Percentiles rank a stretch among this genome's conserved stretches.
These are phyloP conservation scores for Rhinoraja longicauda DNA, from an alignment of 2,797 vertebrate species.

Conservation along the genomic window DNA sequence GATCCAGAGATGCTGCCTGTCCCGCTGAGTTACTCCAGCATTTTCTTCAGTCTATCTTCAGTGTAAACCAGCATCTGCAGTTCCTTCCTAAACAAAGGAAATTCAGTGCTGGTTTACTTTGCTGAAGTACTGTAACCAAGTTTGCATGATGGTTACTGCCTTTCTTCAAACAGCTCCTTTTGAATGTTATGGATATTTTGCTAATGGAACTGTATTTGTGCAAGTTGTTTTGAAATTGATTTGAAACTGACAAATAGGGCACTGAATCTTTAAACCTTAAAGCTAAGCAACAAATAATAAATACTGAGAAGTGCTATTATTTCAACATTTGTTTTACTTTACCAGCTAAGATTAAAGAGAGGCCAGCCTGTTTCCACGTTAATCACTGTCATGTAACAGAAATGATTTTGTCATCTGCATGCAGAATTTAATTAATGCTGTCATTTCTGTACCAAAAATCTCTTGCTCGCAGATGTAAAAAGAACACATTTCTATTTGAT, in stretches of 20 bases:
- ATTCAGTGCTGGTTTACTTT: neutral
- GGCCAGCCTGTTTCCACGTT: neutral
- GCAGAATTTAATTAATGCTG: constrained; percentile 2
- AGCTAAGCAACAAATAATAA: neutral
- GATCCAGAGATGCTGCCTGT: too few relatives aligned
- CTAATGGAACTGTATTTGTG: neutral
- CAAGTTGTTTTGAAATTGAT: neutral
- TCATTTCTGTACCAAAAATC: neutral
- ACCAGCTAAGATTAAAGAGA: neutral
- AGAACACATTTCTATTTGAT: neutral
- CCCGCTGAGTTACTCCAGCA: too few relatives aligned
- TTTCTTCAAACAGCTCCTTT: neutral
- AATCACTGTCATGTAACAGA: neutral
- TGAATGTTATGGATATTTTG: neutral
- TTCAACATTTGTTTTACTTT: neutral
- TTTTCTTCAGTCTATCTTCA: too few relatives aligned
- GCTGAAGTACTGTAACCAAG: neutral
- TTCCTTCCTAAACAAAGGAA: too few relatives aligned
- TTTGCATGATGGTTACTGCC: neutral
- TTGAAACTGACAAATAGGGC: neutral
- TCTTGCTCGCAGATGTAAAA: neutral
- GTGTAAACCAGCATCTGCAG: too few relatives aligned
- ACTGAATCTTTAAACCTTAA: neutral
- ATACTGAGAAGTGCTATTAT: neutral
- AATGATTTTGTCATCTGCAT: neutral